phyloP scores from a whole-genome alignment of 2,113 vertebrate genomes.

The Pseudorhombus dupliciocellatus region DNA sequence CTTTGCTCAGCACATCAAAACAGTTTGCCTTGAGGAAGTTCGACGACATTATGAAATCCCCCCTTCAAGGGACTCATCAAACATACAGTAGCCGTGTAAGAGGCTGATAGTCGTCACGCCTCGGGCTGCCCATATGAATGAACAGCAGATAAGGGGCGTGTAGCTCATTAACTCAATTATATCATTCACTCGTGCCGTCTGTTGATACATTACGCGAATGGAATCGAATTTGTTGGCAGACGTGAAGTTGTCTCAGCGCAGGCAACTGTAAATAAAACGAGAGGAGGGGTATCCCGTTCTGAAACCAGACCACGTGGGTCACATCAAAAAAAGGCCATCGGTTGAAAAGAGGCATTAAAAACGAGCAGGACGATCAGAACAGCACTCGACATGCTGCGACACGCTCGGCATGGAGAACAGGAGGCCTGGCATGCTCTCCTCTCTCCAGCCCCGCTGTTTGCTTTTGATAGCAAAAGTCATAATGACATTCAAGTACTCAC shows the following conservation, averaged over 20 bases:
- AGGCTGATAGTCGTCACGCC: conserved; percentile 62
- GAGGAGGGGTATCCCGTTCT: conserved; percentile 13
- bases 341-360: background rate
- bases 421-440: conserved; percentile 28
- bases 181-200: conserved; percentile 48
- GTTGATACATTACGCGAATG: conserved; percentile 44
- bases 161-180: conserved; percentile 71
- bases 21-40: conserved; percentile 57
- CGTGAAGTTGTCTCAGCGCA: conserved; percentile 34
- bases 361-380: conserved; percentile 37
- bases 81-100: conserved; percentile 69
- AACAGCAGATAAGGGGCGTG: conserved; percentile 67
- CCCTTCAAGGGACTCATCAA: conserved; percentile 67
- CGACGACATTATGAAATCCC: conserved; percentile 51
- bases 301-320: conserved; percentile 20
- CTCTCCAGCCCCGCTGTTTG: conserved; percentile 58
- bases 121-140: conserved; percentile 57
- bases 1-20: conserved; percentile 57
- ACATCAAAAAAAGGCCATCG: conserved; percentile 24
- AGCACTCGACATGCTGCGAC: conserved; percentile 40
- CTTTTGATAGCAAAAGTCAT: conserved; percentile 65
- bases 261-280: conserved; percentile 30
- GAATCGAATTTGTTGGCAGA: conserved; percentile 41
- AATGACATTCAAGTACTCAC: conserved; percentile 70
- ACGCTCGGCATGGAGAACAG: conserved; percentile 41